These are phyloP conservation scores for Protula sp. DNA, from an alignment of 2,888 invertebrate species.

Conservation along the genomic window DNA sequence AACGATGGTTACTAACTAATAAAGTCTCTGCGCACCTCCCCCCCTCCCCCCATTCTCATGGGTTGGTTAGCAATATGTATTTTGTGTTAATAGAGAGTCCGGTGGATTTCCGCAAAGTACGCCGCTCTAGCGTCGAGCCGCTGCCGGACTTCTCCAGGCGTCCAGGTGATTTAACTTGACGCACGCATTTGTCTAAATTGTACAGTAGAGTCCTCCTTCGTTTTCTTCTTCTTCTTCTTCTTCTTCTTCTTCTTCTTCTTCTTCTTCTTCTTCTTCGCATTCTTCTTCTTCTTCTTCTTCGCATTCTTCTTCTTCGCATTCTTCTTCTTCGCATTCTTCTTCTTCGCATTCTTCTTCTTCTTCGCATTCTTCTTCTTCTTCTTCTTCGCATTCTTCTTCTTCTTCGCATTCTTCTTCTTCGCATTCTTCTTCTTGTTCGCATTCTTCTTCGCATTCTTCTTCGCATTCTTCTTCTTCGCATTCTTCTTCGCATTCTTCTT, in stretches of 20 bases:
- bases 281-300: background rate
- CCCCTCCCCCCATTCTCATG: too few species aligned
- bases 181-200: too few species aligned
- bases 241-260: background rate
- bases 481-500: background rate
- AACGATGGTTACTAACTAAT: too few species aligned
- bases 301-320: background rate
- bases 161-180: too few species aligned
- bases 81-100: too few species aligned
- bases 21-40: too few species aligned
- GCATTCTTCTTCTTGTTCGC: background rate
- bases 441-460: background rate
- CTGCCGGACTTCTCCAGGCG: too few species aligned
- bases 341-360: slow-evolving; percentile 2
- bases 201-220: background rate
- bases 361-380: slow-evolving; percentile 1
- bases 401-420: background rate
- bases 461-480: background rate
- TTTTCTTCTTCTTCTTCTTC: background rate
- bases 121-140: too few species aligned
- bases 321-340: slow-evolving; percentile 1
- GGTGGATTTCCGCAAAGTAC: too few species aligned
- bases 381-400: slow-evolving; percentile 1
- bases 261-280: background rate
- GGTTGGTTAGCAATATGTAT: too few species aligned